Evolutionary conservation across 1,140 invertebrate genomes (phyloP), one percentile per base, ranked within the genome.

Genomic region (Neuroterus valhalla): DNA sequence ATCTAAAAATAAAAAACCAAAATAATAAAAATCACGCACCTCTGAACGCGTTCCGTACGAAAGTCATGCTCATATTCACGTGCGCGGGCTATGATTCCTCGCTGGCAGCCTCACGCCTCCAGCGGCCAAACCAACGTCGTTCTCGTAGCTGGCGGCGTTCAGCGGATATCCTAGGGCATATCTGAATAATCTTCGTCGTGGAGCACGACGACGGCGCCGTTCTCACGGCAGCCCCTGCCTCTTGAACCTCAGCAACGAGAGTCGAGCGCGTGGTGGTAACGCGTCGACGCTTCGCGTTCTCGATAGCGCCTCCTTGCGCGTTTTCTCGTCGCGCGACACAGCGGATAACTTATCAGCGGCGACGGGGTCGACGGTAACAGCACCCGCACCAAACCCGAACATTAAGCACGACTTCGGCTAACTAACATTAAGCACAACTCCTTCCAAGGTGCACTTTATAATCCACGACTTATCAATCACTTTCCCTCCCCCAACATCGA

Each of bases 61-160:
- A 88, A 87, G 89, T 89, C 89, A 90, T 90, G 86, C 86, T 90
- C 89, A 90, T 90, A 89, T 89, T 90, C 87, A 84, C 84, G 85
- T 78, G 74, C 50, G 68, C 55, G 75, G 23, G 31, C 31, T 71
- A 43, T 19, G 72, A 70, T 70, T 66, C 68, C 70, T 21, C 12
- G 50, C 50, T 23, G 8, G 19, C 23, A 38, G 31, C 19, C 15
- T 62, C 23, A 23, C 55, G 55, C 55, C 55, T 62, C 55, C 23
- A 26, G 23, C 15, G 23, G 26, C n/a, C 12, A 15, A 62, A 62
- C 14, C 14, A 26, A 62, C 55, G 21, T 38, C 2, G 55, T 62
- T 26, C 23, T 62, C 14, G 55, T 62, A 12, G 14, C 55, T 15
- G 12, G 14, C 23, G 31, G 23, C 23, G 21, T 31, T 62, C 55